Evolutionary conservation across 2,113 vertebrate genomes (phyloP).

Genomic region (Phalacrocorax brasilianus): DNA sequence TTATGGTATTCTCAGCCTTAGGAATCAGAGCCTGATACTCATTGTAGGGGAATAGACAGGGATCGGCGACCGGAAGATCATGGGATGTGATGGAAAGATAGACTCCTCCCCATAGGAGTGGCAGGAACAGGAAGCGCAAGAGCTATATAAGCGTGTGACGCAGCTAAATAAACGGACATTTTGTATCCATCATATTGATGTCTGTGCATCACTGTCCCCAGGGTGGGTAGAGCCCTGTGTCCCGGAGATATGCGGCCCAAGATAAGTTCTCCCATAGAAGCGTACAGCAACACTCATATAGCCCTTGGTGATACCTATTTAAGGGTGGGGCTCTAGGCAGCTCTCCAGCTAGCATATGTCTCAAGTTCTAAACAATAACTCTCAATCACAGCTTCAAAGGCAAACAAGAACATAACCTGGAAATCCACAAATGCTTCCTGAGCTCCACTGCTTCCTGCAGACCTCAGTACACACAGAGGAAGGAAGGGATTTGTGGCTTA

Average conservation of each 20-base stretch:
- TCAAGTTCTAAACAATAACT: background rate
- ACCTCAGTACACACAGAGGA: background rate
- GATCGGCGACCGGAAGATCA: too few species aligned
- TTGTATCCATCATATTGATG: too few species aligned
- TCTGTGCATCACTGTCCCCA: too few species aligned
- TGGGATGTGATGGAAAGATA: too few species aligned
- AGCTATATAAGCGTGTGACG: too few species aligned
- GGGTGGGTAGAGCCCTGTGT: too few species aligned
- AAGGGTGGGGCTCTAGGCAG: background rate
- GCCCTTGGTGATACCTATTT: background rate
- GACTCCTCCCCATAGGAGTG: too few species aligned
- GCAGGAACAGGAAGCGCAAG: too few species aligned
- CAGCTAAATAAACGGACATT: too few species aligned
- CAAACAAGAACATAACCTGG: background rate
- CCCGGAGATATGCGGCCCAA: too few species aligned
- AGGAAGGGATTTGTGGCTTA: background rate
- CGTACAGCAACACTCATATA: background rate
- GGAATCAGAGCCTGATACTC: background rate
- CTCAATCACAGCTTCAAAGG: background rate
- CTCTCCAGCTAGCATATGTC: background rate
- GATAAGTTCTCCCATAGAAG: too few species aligned
- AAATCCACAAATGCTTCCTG: background rate
- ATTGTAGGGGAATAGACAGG: too few species aligned
- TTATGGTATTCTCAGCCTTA: background rate
- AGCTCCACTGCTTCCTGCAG: background rate